Evolutionary conservation across 2,888 invertebrate genomes (phyloP).

Genomic region (Pogonocherus hispidulus): DNA sequence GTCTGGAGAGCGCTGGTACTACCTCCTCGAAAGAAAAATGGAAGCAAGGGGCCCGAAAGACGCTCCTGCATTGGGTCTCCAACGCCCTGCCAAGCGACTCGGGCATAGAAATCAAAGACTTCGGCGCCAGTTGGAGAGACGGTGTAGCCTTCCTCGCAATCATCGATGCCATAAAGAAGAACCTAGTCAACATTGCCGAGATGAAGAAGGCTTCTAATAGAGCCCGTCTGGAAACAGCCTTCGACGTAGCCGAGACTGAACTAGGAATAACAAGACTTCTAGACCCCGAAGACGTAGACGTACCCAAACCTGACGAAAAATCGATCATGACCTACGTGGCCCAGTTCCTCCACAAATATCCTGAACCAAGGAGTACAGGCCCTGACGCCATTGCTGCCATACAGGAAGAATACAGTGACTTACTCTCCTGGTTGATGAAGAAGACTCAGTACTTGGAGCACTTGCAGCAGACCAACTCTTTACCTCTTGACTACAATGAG

Average conservation of each 20-base stretch:
- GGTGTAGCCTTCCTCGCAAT: slow-evolving; percentile 96
- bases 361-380: slow-evolving; percentile 85
- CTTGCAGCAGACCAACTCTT: slow-evolving; percentile 80
- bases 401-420: slow-evolving; percentile 84
- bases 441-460: slow-evolving; percentile 84
- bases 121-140: slow-evolving; percentile 96
- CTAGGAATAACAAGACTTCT: slow-evolving; percentile 92
- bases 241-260: slow-evolving; percentile 91
- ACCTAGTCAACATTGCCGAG: slow-evolving; percentile 89
- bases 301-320: slow-evolving; percentile 95
- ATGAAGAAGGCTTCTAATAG: slow-evolving; percentile 84
- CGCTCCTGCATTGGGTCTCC: slow-evolving; percentile 94
- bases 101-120: slow-evolving; percentile 91
- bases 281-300: slow-evolving; percentile 97
- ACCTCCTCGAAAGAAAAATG: slow-evolving; percentile 81
- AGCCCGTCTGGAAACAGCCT: slow-evolving; percentile 91
- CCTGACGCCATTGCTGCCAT: slow-evolving; percentile 82
- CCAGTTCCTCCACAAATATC: slow-evolving; percentile 96
- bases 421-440: slow-evolving; percentile 86
- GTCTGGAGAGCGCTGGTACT: slow-evolving; percentile 86
- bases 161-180: slow-evolving; percentile 94
- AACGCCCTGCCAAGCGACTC: slow-evolving; percentile 91
- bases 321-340: slow-evolving; percentile 99
- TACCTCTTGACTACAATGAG: slow-evolving; percentile 85
- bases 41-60: slow-evolving; percentile 93